Conservation (phyloP, 2,888 invertebrate species). For the Apamea sordens region DNA sequence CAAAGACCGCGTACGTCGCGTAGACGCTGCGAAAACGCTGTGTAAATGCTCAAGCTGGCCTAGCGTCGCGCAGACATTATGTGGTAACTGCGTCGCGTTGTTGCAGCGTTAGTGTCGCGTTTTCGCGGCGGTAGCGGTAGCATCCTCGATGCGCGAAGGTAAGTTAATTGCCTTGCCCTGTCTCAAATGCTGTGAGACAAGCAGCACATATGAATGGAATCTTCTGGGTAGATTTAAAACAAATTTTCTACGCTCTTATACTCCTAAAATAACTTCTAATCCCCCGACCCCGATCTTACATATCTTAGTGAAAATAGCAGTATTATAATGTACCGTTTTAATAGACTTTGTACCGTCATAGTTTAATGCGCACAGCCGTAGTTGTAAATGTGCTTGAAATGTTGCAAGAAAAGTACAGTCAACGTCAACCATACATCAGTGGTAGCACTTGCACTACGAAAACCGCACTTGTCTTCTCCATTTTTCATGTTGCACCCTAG, state of each 20-base stretch:
- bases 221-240: background rate
- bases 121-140: background rate
- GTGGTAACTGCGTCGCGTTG: background rate
- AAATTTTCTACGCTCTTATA: slow-evolving; percentile 12
- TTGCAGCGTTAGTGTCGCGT: background rate
- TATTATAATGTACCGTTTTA: slow-evolving; percentile 35
- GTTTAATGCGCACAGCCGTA: slow-evolving; percentile 60
- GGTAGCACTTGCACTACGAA: background rate
- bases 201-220: slow-evolving; percentile 6
- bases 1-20: background rate
- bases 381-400: slow-evolving; percentile 23
- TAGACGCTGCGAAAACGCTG: background rate
- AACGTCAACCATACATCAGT: background rate
- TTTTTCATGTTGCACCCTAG: background rate
- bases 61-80: background rate
- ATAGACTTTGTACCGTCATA: slow-evolving; percentile 39
- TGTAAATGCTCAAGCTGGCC: background rate
- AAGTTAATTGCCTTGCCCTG: background rate
- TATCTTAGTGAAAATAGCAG: slow-evolving; percentile 48
- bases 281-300: slow-evolving; percentile 41
- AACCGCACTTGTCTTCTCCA: background rate
- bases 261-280: slow-evolving; percentile 16
- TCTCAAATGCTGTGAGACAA: background rate
- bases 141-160: background rate
- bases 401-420: slow-evolving; percentile 12